Percentiles rank a stretch among this genome's conserved stretches.
Conservation (phyloP, 2,888 invertebrate genomes). For the Galerucella calmariensis region DNA sequence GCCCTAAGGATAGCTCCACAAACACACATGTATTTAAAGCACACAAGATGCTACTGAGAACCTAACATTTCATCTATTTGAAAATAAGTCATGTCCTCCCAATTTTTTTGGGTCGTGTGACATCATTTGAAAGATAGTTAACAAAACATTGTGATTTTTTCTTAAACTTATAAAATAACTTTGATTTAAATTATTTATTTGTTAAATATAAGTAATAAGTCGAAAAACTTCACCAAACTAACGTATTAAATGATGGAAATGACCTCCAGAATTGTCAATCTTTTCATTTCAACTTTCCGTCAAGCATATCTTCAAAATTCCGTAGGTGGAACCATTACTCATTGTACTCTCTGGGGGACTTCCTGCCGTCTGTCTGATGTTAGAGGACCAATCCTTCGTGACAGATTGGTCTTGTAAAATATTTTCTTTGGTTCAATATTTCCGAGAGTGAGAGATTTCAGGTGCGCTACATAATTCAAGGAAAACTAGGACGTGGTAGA, state of each 20-base stretch:
- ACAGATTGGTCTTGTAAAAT: slow-evolving; percentile 62
- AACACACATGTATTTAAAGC: too few relatives aligned
- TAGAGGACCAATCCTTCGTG: slow-evolving; percentile 63
- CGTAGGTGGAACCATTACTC: slow-evolving; percentile 62
- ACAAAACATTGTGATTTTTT: too few relatives aligned
- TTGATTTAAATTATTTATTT: too few relatives aligned
- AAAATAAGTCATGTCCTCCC: too few relatives aligned
- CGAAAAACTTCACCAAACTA: not conserved
- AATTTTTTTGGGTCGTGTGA: too few relatives aligned
- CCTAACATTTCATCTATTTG: too few relatives aligned
- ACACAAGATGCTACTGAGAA: too few relatives aligned
- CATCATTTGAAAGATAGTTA: too few relatives aligned
- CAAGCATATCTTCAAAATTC: slow-evolving; percentile 35
- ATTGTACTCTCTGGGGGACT: slow-evolving; percentile 59
- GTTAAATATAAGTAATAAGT: too few relatives aligned
- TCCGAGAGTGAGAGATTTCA: slow-evolving; percentile 48
- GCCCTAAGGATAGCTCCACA: too few relatives aligned
- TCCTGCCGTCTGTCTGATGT: slow-evolving; percentile 62
- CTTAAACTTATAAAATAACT: too few relatives aligned
- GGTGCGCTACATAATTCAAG: not conserved
- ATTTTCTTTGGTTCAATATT: slow-evolving; percentile 59
- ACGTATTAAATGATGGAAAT: not conserved
- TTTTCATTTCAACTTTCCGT: slow-evolving; percentile 9
- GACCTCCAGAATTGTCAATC: not conserved
- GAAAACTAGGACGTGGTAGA: not conserved